These are phyloP conservation scores for Rhynchotus rufescens DNA, from an alignment of 2,797 vertebrate genomes.

Conservation along the genomic window DNA sequence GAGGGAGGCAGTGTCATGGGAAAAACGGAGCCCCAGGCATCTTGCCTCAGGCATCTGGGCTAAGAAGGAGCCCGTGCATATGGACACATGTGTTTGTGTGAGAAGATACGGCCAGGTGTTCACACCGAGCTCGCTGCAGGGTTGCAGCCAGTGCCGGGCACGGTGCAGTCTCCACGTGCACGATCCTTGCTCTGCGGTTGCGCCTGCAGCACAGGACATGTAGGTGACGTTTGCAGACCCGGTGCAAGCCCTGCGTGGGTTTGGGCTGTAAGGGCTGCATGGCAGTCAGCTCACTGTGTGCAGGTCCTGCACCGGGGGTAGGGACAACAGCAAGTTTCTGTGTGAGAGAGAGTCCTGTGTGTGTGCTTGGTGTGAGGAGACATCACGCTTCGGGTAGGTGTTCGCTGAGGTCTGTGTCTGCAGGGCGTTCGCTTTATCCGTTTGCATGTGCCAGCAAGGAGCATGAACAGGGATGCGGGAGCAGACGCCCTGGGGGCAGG, in stretches of 20 bases:
- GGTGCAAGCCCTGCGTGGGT: not conserved
- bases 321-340: not conserved
- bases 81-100: not conserved
- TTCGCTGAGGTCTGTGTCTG: not conserved
- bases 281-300: rapidly evolving
- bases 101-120: not conserved
- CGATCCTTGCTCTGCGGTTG: rapidly evolving
- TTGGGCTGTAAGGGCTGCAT: not conserved
- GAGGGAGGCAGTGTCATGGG: not conserved
- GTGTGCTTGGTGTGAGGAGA: not conserved
- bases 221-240: not conserved
- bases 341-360: not conserved
- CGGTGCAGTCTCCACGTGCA: not conserved
- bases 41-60: not conserved
- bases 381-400: not conserved
- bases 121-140: not conserved
- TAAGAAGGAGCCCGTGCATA: not conserved
- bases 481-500: not conserved
- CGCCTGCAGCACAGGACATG: rapidly evolving
- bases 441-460: not conserved
- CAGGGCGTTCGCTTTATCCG: not conserved
- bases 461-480: rapidly evolving
- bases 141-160: not conserved
- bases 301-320: rapidly evolving
- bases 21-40: not conserved